Evolutionary conservation across 2,113 vertebrate genomes (phyloP).

Genomic region (Sebastes schlegelii): DNA sequence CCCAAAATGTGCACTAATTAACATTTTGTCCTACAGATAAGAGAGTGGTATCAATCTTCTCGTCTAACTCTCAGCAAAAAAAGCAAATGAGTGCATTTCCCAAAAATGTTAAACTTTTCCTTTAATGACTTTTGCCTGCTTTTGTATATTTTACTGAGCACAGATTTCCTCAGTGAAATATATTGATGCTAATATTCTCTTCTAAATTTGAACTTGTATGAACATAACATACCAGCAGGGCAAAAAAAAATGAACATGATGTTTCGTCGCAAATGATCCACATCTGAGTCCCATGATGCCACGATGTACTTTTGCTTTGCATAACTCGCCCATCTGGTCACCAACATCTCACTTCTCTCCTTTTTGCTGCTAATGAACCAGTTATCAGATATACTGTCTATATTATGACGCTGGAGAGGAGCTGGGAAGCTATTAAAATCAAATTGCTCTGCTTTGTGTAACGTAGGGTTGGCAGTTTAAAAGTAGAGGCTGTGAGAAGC

Average conservation of each 20-base stretch:
- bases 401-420: constrained; percentile 1
- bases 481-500: constrained; percentile 32
- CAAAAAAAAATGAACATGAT: not conserved
- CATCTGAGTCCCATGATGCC: not conserved
- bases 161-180: not conserved
- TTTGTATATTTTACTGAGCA: constrained; percentile 1
- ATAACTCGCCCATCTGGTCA: not conserved
- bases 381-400: constrained; percentile 3
- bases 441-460: constrained; percentile 40
- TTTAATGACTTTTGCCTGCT: not conserved
- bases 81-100: not conserved
- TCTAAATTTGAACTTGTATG: not conserved
- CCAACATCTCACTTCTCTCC: not conserved
- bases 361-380: constrained; percentile 33
- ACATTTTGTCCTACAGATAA: too few species aligned
- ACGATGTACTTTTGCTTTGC: not conserved
- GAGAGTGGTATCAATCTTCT: not conserved
- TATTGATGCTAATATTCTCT: not conserved
- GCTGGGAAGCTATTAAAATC: constrained; percentile 41
- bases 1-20: too few species aligned
- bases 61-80: too few species aligned
- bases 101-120: not conserved
- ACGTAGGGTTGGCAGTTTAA: constrained; percentile 47
- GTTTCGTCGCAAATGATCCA: not conserved
- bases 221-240: not conserved